Evolutionary conservation across 2,797 vertebrate species (phyloP).

Genomic region (Siniperca scherzeri): DNA sequence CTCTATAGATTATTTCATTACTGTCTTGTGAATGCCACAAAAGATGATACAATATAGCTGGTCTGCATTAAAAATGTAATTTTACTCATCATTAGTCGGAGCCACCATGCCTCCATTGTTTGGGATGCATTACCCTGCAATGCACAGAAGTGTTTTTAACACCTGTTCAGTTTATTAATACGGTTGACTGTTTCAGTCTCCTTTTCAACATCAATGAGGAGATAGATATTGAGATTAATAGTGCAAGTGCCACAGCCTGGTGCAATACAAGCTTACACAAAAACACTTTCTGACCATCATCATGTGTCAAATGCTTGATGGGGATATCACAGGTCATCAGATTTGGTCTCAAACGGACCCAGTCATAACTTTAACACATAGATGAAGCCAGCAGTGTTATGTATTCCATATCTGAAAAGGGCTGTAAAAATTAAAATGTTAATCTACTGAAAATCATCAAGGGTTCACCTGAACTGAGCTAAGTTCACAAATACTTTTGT

Average conservation of each 20-base stretch:
- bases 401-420: not conserved
- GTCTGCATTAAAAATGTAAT: conserved; percentile 24
- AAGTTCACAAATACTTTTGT: not conserved
- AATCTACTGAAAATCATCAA: not conserved
- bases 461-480: not conserved
- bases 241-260: not conserved
- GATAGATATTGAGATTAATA: too few species aligned
- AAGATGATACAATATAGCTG: conserved; percentile 12
- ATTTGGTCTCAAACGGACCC: not conserved
- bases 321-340: not conserved
- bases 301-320: not conserved
- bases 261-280: not conserved
- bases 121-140: conserved; percentile 5
- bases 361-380: not conserved
- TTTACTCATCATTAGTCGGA: conserved; percentile 45
- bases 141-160: not conserved
- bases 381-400: not conserved
- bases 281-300: not conserved
- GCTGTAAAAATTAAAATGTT: not conserved
- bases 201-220: too few species aligned
- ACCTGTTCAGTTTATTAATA: not conserved
- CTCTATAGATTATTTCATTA: too few species aligned
- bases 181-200: too few species aligned
- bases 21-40: not conserved
- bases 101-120: not conserved